Evolutionary conservation across 2,888 invertebrate genomes (phyloP), one percentile per base, ranked within the genome.

Genomic region (Piscicola geometra): DNA sequence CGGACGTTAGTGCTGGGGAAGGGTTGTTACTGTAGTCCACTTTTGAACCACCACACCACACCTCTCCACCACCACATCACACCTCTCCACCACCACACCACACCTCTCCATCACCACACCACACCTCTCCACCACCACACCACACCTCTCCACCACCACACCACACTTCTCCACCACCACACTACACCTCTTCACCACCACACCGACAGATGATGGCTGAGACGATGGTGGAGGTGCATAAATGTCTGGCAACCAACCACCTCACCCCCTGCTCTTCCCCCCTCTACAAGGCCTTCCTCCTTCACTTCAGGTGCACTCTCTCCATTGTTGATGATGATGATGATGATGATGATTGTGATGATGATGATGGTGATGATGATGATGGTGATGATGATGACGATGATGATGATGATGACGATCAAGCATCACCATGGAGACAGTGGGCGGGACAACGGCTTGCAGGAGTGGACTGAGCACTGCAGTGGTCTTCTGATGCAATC

Each of bases 261-360:
- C 83, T 90, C 47, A 88, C 89, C 2, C 88, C 89, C 30, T 87
- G 89, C 47, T 89, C 89, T 32, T 87, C 89, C 69, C 89, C 89
- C 81, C 86, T 90, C 83, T 90, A 90, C 80, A 76, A 75, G 77
- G 33, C 67, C 18, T 41, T 77, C 33, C 47, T 77, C 28, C 35
- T 32, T 21, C 21, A 18, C 32, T 41, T 77, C 66, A 75, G 28
- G 77, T 41, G 33, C 73, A 2, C n/a, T n/a, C n/a, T n/a, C n/a
- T n/a, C n/a, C n/a, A n/a, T n/a, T 71, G 52, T 47, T 71, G 50
- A 71, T 71, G 50, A 41, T 71, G 50, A 71, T 41, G 50, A 71
- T 41, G 50, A 71, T 41, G 50, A 71, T 41, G 50, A 71, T 71
- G 50, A 71, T 71, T n/a, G 47, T 71, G 50, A 71, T 71, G 50